These are phyloP conservation scores for Microchirus variegatus DNA, from an alignment of 2,797 vertebrate species.

Conservation along the genomic window DNA sequence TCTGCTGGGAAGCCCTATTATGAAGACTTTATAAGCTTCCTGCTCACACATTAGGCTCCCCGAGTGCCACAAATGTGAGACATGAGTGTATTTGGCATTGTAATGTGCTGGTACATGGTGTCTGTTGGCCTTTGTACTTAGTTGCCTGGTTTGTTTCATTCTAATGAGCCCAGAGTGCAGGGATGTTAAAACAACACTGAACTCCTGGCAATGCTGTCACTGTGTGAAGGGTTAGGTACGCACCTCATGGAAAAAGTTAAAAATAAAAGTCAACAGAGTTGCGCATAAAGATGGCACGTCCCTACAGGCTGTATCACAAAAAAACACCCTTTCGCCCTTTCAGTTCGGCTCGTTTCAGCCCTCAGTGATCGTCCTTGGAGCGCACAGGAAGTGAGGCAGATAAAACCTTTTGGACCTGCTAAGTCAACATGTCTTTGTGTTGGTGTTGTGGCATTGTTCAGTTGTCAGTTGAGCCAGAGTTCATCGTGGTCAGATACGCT, in stretches of 20 bases:
- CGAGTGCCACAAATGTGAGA: slow-evolving; percentile 35
- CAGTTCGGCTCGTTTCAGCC: slow-evolving; percentile 48
- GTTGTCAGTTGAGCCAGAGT: slow-evolving; percentile 75
- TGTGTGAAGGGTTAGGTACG: not conserved
- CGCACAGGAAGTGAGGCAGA: slow-evolving; percentile 78
- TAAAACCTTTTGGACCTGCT: slow-evolving; percentile 74
- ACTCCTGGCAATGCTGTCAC: not conserved
- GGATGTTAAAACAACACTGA: not conserved
- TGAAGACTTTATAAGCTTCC: slow-evolving; percentile 67
- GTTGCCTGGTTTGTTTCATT: not conserved
- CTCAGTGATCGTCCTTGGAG: slow-evolving; percentile 63
- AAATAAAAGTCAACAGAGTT: slow-evolving; percentile 39
- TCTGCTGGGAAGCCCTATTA: slow-evolving; percentile 54
- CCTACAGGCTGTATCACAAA: slow-evolving; percentile 39
- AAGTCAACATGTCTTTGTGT: slow-evolving; percentile 78
- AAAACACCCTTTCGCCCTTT: slow-evolving; percentile 30
- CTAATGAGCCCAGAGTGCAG: slow-evolving; percentile 8
- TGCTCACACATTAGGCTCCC: slow-evolving; percentile 53
- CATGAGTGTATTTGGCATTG: slow-evolving; percentile 29
- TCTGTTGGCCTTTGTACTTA: slow-evolving; percentile 23
- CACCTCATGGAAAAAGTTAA: slow-evolving; percentile 14
- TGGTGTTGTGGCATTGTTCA: slow-evolving; percentile 74
- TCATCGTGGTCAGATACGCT: slow-evolving; percentile 53
- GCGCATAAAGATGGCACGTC: slow-evolving; percentile 22
- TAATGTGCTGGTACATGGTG: slow-evolving; percentile 27